phyloP scores from a whole-genome alignment of 2,888 invertebrate genomes.

The Atrina japonica region DNA sequence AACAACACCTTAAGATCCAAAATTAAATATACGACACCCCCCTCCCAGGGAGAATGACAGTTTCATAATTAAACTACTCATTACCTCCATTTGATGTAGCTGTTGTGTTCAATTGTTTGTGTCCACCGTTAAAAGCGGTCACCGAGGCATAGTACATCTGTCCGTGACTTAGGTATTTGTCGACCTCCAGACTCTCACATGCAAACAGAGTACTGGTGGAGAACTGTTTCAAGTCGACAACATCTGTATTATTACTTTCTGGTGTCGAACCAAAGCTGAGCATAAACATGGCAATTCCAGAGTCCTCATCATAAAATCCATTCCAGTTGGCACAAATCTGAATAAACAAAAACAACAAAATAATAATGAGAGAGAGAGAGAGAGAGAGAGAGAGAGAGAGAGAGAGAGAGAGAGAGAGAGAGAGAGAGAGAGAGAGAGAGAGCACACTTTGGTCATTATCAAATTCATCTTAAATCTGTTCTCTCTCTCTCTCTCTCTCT shows the following conservation, averaged over 20 bases:
- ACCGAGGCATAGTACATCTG: conserved; percentile 51
- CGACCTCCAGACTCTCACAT: conserved; percentile 47
- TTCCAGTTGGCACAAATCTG: conserved; percentile 68
- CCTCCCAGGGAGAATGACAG: no score
- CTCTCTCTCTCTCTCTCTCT: no score
- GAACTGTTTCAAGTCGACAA: conserved; percentile 45
- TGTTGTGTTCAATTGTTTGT: conserved; percentile 59
- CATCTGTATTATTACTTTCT: conserved; percentile 32
- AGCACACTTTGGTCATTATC: no score
- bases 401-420: no score
- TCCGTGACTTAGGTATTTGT: conserved; percentile 49
- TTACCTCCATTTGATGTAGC: conserved; percentile 61
- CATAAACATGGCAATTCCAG: conserved; percentile 60
- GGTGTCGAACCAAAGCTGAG: conserved; percentile 47
- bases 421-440: no score
- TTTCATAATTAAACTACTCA: no score
- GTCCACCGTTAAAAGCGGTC: conserved; percentile 62
- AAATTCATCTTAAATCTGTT: no score
- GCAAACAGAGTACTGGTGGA: conserved; percentile 36
- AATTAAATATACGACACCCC: no score
- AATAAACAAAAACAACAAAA: conserved; percentile 10
- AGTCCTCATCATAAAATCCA: conserved; percentile 65
- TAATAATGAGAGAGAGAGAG: no score
- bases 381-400: no score
- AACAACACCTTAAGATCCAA: no score